A percentile compares a stretch with the other conserved stretches of the same genome.
Evolutionary conservation across 1,140 invertebrate species (phyloP).

Genomic region (Aphaenogaster rudis): DNA sequence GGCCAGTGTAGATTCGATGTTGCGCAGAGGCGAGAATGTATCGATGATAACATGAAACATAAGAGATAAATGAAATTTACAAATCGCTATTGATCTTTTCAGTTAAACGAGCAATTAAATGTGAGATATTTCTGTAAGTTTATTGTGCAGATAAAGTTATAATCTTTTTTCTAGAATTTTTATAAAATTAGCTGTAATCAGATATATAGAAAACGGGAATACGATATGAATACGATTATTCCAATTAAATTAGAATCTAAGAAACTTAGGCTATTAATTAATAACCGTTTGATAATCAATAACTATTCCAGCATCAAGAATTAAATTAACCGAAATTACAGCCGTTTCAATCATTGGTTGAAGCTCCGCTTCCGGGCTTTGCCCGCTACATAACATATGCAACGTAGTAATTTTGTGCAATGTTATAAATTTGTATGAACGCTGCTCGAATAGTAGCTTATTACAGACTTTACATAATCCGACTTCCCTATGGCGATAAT

Average conservation of each 20-base stretch:
- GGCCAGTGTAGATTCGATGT: background rate
- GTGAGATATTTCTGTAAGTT: background rate
- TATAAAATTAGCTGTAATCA: background rate
- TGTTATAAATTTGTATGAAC: conserved; percentile 25
- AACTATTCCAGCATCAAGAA: conserved; percentile 17
- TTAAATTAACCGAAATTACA: conserved; percentile 27
- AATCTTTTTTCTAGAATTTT: background rate
- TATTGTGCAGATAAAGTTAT: background rate
- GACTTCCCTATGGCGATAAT: background rate
- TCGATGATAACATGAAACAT: background rate
- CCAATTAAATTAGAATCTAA: background rate
- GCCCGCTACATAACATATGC: background rate
- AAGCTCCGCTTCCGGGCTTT: background rate
- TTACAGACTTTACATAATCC: conserved; percentile 28
- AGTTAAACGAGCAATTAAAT: background rate
- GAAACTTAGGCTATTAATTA: conserved; percentile 7
- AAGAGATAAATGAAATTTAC: background rate
- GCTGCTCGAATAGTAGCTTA: conserved; percentile 1
- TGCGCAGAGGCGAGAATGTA: background rate
- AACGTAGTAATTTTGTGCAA: background rate
- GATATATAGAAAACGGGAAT: background rate
- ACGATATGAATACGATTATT: conserved; percentile 23
- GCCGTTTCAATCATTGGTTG: conserved; percentile 20
- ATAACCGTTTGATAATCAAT: background rate
- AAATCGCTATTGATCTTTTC: background rate